Conservation (phyloP, 2,888 invertebrate genomes). For the Diarsia brunnea region DNA sequence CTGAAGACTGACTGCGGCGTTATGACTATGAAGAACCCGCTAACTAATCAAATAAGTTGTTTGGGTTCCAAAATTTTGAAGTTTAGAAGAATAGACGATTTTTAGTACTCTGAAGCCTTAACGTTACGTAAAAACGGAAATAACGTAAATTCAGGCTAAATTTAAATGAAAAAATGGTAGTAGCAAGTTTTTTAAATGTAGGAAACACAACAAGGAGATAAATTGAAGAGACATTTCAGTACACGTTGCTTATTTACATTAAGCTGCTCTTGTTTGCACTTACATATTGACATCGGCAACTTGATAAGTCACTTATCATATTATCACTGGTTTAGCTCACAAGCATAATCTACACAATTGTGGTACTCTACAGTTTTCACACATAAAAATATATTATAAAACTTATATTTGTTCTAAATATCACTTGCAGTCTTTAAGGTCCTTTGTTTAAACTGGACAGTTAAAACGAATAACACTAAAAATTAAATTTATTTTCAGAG, state of each 20-base stretch:
- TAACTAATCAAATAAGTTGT: neutral
- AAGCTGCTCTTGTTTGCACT: slow-evolving; percentile 45
- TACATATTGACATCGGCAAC: slow-evolving; percentile 47
- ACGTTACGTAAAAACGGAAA: neutral
- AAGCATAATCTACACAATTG: slow-evolving; percentile 40
- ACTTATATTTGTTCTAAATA: slow-evolving; percentile 2
- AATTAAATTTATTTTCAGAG: neutral
- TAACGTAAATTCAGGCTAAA: neutral
- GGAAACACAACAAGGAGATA: neutral
- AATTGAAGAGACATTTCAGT: neutral
- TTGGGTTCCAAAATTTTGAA: neutral
- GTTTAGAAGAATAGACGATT: neutral
- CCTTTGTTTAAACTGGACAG: slow-evolving; percentile 33
- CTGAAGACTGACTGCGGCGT: neutral
- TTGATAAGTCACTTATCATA: slow-evolving; percentile 48
- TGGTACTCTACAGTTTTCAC: slow-evolving; percentile 25
- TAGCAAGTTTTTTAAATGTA: neutral
- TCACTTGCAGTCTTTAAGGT: slow-evolving; percentile 13
- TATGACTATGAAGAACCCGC: neutral
- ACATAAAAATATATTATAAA: neutral
- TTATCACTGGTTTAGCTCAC: slow-evolving; percentile 31
- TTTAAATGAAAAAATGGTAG: neutral
- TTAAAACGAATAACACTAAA: slow-evolving; percentile 9
- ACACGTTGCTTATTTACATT: slow-evolving; percentile 6
- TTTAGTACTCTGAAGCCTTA: neutral